Base-by-base conservation (phyloP, 1,140 invertebrate species). In the Sweltsa coloradensis region DNA sequence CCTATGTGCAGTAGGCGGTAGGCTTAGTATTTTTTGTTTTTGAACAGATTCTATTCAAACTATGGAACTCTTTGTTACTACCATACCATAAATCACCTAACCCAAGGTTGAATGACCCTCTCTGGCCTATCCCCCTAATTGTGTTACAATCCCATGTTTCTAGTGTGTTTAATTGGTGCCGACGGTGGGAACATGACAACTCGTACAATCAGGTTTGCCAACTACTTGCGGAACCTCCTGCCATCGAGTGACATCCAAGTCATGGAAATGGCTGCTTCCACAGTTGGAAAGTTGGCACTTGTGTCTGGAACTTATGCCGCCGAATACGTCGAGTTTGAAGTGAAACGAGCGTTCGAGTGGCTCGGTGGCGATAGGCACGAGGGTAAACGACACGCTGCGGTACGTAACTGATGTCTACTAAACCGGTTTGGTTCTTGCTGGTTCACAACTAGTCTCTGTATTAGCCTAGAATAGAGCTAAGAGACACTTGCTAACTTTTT, bases 181-280 rank as follows among this genome's bases (percentile, higher is more conserved):
- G 91, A 97, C 69, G 83, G 91, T 49, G 89, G 91, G 19, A 93
- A 92, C 55, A 88, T 87, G 39, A 87, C 85, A 56, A 91, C 85
- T 4, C 68, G 89, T 51, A 90, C 90, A 34, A 89, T 86, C 50
- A 74, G 91, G 50, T 97, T 95, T 72, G 85, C 89, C 0, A 96
- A 95, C 66, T 93, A 94, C 54, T 66, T 97, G 9, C 74, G 92
- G 45, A 93, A 92, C 63, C 66, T 94, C 18, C 65, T 96, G 25
- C 88, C 89, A 11, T 94, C 88, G 6, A 85, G 78, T 53, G 93
- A 98, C 72, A 80, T 85, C 1, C 80, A 81, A 29, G 87, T 97
- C n/a, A 95, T 97, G 85, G 92, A 97, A 69, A 73, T 96, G 48
- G 88, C 91, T n/a, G 90, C 92, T 13, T 90, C 89, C 60, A 93